Percentiles rank a stretch among this genome's conserved stretches.
Evolutionary conservation across 2,797 vertebrate genomes (phyloP).

Genomic region (Falco cherrug): DNA sequence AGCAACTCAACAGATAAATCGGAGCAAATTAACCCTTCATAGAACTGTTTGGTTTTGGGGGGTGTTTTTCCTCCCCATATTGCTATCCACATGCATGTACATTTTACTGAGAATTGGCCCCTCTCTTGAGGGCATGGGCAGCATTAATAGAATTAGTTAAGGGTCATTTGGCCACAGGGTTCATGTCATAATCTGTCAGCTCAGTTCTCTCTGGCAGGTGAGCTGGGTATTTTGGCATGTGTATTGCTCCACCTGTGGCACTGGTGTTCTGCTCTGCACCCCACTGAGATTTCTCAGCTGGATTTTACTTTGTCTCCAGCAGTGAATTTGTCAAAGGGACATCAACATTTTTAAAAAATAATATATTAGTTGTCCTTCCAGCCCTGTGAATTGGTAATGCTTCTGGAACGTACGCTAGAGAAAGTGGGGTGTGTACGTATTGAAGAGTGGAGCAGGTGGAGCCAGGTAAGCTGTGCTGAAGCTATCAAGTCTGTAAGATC

Average conservation of each 20-base stretch:
- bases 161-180: neutral
- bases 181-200: neutral
- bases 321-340: neutral
- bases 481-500: neutral
- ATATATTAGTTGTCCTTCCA: neutral
- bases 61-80: fast-evolving
- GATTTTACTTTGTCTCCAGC: neutral
- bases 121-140: neutral
- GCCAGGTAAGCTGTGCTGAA: neutral
- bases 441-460: neutral
- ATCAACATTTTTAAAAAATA: no score
- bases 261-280: neutral
- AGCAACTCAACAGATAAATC: neutral
- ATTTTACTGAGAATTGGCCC: neutral
- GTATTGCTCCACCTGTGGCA: neutral
- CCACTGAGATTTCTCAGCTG: neutral
- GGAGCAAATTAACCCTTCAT: neutral
- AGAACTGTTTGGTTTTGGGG: neutral
- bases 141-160: neutral
- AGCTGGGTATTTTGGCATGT: neutral
- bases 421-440: neutral
- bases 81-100: fast-evolving
- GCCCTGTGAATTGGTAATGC: neutral
- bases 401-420: neutral
- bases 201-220: neutral